Percentiles rank a stretch among this genome's conserved stretches.
Conservation (phyloP, 2,888 invertebrate genomes). For the Scaptomyza flava region DNA sequence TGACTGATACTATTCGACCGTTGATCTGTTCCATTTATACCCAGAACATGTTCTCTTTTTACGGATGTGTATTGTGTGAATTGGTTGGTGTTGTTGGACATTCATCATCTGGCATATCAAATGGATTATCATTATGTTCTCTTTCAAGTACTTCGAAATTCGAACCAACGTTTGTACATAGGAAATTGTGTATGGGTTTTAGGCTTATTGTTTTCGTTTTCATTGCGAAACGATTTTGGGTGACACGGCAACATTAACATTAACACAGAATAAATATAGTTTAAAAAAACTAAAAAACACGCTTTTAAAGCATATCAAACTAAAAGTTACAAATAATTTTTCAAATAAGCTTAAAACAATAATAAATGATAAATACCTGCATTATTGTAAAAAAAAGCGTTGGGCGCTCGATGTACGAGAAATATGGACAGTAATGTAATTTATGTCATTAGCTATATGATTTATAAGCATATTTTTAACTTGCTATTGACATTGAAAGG, state of each 20-base stretch:
- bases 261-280: conserved; percentile 4
- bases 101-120: conserved; percentile 67
- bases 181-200: conserved; percentile 9
- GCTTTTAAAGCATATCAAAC: too few species aligned
- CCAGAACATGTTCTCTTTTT: conserved; percentile 61
- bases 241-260: conserved; percentile 47
- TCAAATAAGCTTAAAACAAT: too few species aligned
- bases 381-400: too few species aligned
- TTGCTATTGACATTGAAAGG: conserved; percentile 37
- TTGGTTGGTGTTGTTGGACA: background rate
- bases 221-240: conserved; percentile 25
- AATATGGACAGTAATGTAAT: conserved; percentile 34
- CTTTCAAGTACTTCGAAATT: conserved; percentile 6
- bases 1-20: conserved; percentile 60
- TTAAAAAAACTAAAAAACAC: too few species aligned
- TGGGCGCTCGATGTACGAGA: too few species aligned
- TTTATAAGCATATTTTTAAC: conserved; percentile 32
- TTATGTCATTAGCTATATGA: conserved; percentile 34
- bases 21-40: conserved; percentile 54
- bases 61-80: conserved; percentile 72
- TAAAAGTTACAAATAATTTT: too few species aligned
- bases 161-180: background rate
- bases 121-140: conserved; percentile 64
- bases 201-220: conserved; percentile 53
- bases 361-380: too few species aligned